Percentiles rank a stretch among this genome's conserved stretches.
Conservation (phyloP, 2,888 invertebrate species). For the Maniola hyperantus region DNA sequence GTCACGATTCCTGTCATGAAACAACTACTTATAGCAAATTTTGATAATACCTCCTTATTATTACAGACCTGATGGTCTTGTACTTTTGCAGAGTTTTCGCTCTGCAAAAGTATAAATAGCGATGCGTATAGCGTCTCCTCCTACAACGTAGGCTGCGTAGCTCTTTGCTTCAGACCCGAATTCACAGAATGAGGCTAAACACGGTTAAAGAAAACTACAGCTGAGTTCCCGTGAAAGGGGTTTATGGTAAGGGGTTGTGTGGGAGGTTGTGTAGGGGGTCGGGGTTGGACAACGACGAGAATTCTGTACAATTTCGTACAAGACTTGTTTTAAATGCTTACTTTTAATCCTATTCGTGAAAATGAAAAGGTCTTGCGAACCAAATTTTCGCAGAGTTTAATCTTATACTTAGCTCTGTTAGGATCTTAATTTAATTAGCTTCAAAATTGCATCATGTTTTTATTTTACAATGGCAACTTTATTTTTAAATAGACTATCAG, state of each 20-base stretch:
- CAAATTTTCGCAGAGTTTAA: neutral
- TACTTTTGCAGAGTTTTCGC: neutral
- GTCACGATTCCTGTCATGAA: no score
- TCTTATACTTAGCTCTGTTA: neutral
- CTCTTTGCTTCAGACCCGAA: conserved; percentile 14
- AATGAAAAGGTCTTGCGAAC: conserved; percentile 7
- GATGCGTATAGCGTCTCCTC: neutral
- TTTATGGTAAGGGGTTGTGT: neutral
- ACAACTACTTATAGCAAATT: no score
- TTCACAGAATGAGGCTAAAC: conserved; percentile 17
- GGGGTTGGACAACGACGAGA: neutral
- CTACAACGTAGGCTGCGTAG: neutral
- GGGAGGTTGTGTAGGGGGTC: no score
- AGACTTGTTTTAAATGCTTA: conserved; percentile 16
- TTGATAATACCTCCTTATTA: no score
- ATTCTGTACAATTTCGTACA: conserved; percentile 14
- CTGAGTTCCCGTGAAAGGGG: conserved; percentile 22
- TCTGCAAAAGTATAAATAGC: neutral
- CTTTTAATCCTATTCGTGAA: conserved; percentile 11
- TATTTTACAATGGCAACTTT: no score
- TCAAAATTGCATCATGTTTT: no score
- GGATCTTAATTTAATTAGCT: no score
- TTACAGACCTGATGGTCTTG: neutral
- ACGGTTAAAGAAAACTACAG: conserved; percentile 20
- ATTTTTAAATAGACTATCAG: no score